A percentile compares a stretch with the other conserved stretches of the same genome.
Evolutionary conservation across 2,797 vertebrate species (phyloP).

Genomic region (Helarctos malayanus): DNA sequence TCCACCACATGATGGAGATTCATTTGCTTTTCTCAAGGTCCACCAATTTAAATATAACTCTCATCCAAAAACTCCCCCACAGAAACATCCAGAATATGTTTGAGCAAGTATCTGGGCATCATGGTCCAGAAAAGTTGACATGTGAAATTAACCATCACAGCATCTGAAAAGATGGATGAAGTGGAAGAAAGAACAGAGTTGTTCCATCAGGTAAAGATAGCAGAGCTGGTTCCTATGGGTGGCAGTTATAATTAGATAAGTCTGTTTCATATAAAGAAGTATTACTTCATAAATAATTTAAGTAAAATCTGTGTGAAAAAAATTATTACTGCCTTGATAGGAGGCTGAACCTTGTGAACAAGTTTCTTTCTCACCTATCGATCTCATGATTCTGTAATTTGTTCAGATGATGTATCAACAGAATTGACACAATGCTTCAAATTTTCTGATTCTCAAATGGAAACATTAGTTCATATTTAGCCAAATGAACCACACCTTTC

Average conservation of each 20-base stretch:
- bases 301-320: background rate
- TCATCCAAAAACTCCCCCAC: background rate
- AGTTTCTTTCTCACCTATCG: background rate
- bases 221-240: background rate
- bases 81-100: background rate
- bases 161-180: background rate
- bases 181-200: background rate
- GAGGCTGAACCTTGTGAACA: background rate
- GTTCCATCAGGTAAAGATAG: background rate
- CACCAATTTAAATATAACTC: background rate
- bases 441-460: background rate
- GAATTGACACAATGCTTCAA: background rate
- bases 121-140: background rate
- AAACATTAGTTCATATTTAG: background rate
- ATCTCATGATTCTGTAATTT: background rate
- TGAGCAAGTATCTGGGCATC: background rate
- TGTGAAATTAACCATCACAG: background rate
- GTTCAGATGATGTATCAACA: background rate
- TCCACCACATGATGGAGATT: background rate
- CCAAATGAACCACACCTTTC: background rate
- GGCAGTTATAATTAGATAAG: background rate
- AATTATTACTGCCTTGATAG: background rate
- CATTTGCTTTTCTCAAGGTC: background rate
- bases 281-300: background rate
- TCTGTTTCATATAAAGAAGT: background rate